phyloP scores from a whole-genome alignment of 1,140 invertebrate genomes.

The Drosophila ficusphila region DNA sequence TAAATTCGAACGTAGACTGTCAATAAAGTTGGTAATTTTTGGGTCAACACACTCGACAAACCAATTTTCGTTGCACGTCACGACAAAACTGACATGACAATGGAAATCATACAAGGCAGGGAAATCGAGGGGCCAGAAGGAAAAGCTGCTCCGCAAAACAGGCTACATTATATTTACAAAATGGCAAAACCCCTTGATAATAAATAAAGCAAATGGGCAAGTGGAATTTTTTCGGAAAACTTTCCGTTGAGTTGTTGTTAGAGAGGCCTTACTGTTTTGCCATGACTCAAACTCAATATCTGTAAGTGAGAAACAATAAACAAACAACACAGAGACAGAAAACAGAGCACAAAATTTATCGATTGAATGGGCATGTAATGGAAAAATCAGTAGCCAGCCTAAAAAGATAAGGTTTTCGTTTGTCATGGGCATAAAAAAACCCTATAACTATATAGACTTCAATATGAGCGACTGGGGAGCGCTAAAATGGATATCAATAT shows the following conservation, averaged over 20 bases:
- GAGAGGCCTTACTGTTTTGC: slow-evolving; percentile 5
- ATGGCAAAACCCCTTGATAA: slow-evolving; percentile 8
- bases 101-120: slow-evolving; percentile 8
- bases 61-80: slow-evolving; percentile 31
- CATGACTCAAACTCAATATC: slow-evolving; percentile 47
- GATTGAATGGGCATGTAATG: slow-evolving; percentile 52
- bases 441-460: background rate
- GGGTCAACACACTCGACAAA: slow-evolving; percentile 54
- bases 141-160: slow-evolving; percentile 38
- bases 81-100: slow-evolving; percentile 32
- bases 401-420: slow-evolving; percentile 21
- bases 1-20: slow-evolving; percentile 31
- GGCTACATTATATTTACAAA: slow-evolving; percentile 36
- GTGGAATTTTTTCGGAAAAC: slow-evolving; percentile 15
- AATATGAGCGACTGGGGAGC: background rate
- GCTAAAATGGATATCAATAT: slow-evolving; percentile 12
- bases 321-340: slow-evolving; percentile 32
- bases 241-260: slow-evolving; percentile 3
- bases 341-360: slow-evolving; percentile 48
- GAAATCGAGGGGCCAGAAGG: background rate
- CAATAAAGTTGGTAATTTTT: slow-evolving; percentile 43
- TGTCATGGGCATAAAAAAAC: slow-evolving; percentile 26
- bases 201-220: slow-evolving; percentile 17
- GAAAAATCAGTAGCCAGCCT: slow-evolving; percentile 46
- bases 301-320: slow-evolving; percentile 44